These are phyloP conservation scores for Perca fluviatilis DNA, from an alignment of 2,113 vertebrate species.

Conservation along the genomic window DNA sequence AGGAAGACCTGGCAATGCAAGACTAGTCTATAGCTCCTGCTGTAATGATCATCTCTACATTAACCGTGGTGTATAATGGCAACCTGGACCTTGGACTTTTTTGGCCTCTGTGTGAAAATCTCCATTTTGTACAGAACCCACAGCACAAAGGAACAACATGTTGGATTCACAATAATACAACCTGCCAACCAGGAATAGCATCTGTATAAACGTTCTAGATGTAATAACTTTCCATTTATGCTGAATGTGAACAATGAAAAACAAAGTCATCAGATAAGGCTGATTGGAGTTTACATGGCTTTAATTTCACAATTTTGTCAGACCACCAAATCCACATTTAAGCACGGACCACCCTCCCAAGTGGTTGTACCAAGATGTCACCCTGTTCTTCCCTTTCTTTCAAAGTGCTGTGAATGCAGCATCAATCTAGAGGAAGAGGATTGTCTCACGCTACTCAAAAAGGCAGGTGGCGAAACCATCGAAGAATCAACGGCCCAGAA, in stretches of 20 bases:
- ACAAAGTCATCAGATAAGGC: neutral
- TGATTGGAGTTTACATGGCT: neutral
- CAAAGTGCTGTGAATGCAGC: conserved; percentile 27
- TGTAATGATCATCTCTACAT: neutral
- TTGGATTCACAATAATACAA: conserved; percentile 7
- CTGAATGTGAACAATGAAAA: neutral
- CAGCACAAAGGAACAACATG: neutral
- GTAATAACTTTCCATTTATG: neutral
- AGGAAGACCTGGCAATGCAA: too few relatives aligned
- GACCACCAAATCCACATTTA: neutral
- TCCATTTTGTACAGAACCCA: neutral
- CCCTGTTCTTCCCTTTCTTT: conserved; percentile 1
- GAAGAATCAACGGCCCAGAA: conserved; percentile 22
- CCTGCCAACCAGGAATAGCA: neutral
- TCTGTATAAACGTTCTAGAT: neutral
- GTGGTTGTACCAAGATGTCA: neutral
- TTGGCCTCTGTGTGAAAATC: neutral
- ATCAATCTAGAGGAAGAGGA: conserved; percentile 18
- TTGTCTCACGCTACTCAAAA: conserved; percentile 39
- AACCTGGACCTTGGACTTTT: neutral
- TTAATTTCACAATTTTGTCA: neutral
- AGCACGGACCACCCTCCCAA: neutral
- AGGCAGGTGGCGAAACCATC: conserved; percentile 39
- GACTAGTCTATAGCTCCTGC: too few relatives aligned
- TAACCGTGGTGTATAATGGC: neutral